Conservation (phyloP, 2,888 invertebrate genomes). For the Clistopyga incitator region DNA sequence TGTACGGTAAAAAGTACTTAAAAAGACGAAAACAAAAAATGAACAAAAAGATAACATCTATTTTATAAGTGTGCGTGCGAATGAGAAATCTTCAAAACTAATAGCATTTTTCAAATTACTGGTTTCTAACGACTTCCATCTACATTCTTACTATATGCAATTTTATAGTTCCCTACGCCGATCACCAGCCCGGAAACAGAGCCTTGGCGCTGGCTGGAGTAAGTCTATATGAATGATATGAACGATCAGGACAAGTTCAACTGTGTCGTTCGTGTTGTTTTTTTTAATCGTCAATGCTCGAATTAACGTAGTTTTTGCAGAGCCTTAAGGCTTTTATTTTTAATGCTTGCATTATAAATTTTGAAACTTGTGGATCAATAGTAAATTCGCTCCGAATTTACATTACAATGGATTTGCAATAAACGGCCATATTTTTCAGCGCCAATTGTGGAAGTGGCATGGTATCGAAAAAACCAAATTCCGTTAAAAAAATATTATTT, state of each 20-base stretch:
- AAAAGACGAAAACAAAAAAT: neutral
- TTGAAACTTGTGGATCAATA: neutral
- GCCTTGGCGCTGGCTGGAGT: constrained; percentile 96
- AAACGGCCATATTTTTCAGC: neutral
- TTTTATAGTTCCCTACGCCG: constrained; percentile 93
- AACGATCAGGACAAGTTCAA: constrained; percentile 63
- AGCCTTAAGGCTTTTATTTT: constrained; percentile 33
- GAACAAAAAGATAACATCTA: constrained; percentile 1
- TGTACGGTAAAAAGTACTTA: neutral
- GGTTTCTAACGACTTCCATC: neutral
- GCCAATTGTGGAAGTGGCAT: neutral
- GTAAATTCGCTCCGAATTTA: neutral
- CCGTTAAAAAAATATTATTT: neutral
- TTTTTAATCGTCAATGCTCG: constrained; percentile 48
- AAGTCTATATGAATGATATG: constrained; percentile 85
- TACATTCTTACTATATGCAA: constrained; percentile 78
- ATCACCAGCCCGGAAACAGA: constrained; percentile 95
- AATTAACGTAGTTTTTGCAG: constrained; percentile 44
- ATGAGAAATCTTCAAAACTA: constrained; percentile 11
- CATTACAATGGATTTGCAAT: neutral
- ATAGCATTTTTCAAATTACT: neutral
- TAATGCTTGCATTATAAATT: constrained; percentile 50
- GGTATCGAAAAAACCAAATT: neutral
- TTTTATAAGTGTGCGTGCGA: constrained; percentile 1
- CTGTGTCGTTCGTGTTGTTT: constrained; percentile 54